These are phyloP conservation scores for Tachina fera DNA, from an alignment of 2,888 invertebrate genomes.

Conservation along the genomic window DNA sequence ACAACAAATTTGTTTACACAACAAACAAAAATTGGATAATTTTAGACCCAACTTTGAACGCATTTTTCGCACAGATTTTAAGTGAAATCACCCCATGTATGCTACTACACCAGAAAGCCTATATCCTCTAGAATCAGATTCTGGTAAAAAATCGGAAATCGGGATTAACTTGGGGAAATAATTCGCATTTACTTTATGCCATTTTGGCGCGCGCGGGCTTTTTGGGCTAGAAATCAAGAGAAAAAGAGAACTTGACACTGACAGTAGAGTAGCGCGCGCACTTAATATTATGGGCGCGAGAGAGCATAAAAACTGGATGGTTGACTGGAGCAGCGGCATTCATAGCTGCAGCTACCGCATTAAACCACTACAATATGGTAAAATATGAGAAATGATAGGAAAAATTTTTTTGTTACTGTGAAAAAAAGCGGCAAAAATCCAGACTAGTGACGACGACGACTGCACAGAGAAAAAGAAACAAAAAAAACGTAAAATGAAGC, in stretches of 20 bases:
- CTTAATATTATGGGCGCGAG: constrained; percentile 71
- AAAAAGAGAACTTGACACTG: constrained; percentile 73
- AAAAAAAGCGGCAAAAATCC: constrained; percentile 73
- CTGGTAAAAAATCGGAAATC: constrained; percentile 74
- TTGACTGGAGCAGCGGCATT: constrained; percentile 62
- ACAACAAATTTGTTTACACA: constrained; percentile 76
- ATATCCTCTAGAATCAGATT: constrained; percentile 78
- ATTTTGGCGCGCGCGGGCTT: constrained; percentile 82
- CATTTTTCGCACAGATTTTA: constrained; percentile 70
- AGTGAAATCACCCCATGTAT: constrained; percentile 73
- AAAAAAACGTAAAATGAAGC: constrained; percentile 66
- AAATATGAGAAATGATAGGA: constrained; percentile 62
- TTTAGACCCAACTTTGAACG: constrained; percentile 76
- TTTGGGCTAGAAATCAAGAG: constrained; percentile 75
- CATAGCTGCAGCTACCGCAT: constrained; percentile 36
- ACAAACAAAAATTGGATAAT: constrained; percentile 74
- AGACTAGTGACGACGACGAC: constrained; percentile 68
- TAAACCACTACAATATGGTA: constrained; percentile 60
- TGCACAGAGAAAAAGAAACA: constrained; percentile 57
- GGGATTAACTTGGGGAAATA: constrained; percentile 71
- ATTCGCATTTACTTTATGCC: constrained; percentile 74
- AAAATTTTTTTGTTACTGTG: constrained; percentile 60
- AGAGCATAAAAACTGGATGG: constrained; percentile 64
- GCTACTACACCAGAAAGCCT: constrained; percentile 69
- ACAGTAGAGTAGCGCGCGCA: constrained; percentile 75